A percentile compares a stretch with the other conserved stretches of the same genome.
Evolutionary conservation across 2,113 vertebrate genomes (phyloP).

Genomic region (Steatornis caripensis): DNA sequence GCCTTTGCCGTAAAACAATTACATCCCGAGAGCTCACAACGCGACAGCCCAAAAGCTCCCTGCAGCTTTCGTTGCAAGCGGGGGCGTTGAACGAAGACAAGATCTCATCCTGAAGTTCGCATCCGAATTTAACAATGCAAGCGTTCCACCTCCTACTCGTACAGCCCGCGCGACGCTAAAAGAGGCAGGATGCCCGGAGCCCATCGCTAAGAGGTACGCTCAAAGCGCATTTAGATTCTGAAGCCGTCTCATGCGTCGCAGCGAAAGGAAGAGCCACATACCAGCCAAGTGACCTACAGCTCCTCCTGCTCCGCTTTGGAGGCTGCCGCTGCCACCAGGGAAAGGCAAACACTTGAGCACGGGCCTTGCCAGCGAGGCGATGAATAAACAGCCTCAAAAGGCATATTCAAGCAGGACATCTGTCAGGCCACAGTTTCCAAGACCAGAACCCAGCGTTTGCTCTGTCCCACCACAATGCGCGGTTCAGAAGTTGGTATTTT

Average conservation of each 20-base stretch:
- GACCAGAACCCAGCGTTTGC: not conserved
- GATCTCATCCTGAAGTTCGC: constrained; percentile 25
- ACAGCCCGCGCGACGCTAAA: not conserved
- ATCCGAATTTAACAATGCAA: constrained; percentile 23
- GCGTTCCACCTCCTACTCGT: constrained; percentile 11
- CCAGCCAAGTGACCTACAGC: constrained; percentile 36
- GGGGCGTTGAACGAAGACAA: constrained; percentile 4
- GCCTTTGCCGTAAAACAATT: too few relatives aligned
- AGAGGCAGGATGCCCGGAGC: constrained; percentile 26
- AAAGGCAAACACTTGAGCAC: constrained; percentile 22
- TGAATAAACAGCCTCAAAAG: constrained; percentile 33
- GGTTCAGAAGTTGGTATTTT: not conserved
- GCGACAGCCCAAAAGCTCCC: not conserved
- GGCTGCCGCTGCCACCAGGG: constrained; percentile 12
- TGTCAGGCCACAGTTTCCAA: not conserved
- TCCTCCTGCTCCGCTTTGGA: constrained; percentile 26
- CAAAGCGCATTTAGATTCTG: not conserved
- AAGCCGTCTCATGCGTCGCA: not conserved
- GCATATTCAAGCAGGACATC: constrained; percentile 14
- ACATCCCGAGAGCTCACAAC: not conserved
- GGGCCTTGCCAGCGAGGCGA: not conserved
- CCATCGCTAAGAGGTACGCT: not conserved
- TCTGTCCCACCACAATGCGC: not conserved
- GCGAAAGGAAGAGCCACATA: not conserved
- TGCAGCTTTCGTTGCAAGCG: not conserved